These are phyloP conservation scores for Trematocara caparti DNA, from an alignment of 2,797 vertebrate genomes.

Conservation along the genomic window DNA sequence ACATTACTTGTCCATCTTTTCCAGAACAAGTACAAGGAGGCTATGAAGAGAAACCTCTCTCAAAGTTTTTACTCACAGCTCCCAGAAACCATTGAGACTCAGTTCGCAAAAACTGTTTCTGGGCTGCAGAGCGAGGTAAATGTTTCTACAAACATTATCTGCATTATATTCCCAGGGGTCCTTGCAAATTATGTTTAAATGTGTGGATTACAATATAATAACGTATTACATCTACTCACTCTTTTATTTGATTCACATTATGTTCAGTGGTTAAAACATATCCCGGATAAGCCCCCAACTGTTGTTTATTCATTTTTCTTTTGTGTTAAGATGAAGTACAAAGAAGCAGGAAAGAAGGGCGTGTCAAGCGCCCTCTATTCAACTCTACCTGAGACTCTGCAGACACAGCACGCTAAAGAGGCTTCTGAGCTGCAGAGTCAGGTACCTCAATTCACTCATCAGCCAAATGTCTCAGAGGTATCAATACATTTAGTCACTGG, in stretches of 20 bases:
- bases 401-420: constrained; percentile 85
- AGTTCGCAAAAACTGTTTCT: constrained; percentile 38
- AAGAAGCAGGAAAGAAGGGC: constrained; percentile 76
- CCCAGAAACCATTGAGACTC: constrained; percentile 46
- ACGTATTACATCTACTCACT: rapidly evolving
- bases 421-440: constrained; percentile 85
- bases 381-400: constrained; percentile 83
- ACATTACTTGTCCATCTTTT: not conserved
- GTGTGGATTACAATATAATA: not conserved
- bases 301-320: not conserved
- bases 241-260: not conserved
- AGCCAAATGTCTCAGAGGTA: not conserved
- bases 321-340: constrained; percentile 82
- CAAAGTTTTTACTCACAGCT: constrained; percentile 81
- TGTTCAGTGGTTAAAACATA: not conserved
- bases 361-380: constrained; percentile 79
- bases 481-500: not conserved
- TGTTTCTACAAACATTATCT: rapidly evolving
- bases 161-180: rapidly evolving
- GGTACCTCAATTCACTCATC: constrained; percentile 60
- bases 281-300: too few species aligned
- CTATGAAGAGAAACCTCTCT: constrained; percentile 68
- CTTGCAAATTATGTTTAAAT: not conserved
- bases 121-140: constrained; percentile 47
- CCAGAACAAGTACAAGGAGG: constrained; percentile 86